Percentiles rank a stretch among this genome's conserved stretches.
Conservation (phyloP, 53 echinoderm and acorn worm species). For the Patiria pectinifera region DNA sequence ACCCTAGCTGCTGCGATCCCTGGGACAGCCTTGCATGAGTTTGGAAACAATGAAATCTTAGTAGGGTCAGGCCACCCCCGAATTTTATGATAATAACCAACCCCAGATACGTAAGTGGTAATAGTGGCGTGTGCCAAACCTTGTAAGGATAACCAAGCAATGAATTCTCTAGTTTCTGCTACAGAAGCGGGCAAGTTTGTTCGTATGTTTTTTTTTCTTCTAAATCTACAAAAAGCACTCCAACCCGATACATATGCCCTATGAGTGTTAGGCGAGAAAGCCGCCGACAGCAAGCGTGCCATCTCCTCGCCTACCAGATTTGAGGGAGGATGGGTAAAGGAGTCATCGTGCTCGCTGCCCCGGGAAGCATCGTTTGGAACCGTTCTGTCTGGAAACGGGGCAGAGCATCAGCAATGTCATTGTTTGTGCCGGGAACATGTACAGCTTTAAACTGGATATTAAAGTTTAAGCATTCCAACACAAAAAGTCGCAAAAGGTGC, state of each 20-base stretch:
- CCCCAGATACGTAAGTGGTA: not conserved
- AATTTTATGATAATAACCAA: no score
- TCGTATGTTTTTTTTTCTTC: not conserved
- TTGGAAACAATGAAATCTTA: no score
- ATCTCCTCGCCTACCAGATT: not conserved
- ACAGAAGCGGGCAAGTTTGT: not conserved
- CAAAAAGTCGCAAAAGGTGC: constrained; percentile 47
- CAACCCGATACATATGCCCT: not conserved
- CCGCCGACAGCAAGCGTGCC: not conserved
- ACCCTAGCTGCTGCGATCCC: no score
- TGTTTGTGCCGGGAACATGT: constrained; percentile 32
- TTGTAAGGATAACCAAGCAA: not conserved
- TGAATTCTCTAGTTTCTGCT: not conserved
- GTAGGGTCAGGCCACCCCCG: no score
- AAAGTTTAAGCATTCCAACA: constrained; percentile 18
- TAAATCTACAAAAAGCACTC: not conserved
- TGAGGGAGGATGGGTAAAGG: constrained; percentile 7
- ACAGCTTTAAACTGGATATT: constrained; percentile 39
- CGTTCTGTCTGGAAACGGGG: constrained; percentile 34
- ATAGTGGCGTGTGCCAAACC: not conserved
- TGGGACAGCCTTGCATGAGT: no score
- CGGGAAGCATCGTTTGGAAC: not conserved
- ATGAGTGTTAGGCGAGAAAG: not conserved
- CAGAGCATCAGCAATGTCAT: constrained; percentile 53
- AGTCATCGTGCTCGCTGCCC: not conserved